Base-by-base conservation (phyloP, 2,797 vertebrate species). In the Bothrops alternatus region DNA sequence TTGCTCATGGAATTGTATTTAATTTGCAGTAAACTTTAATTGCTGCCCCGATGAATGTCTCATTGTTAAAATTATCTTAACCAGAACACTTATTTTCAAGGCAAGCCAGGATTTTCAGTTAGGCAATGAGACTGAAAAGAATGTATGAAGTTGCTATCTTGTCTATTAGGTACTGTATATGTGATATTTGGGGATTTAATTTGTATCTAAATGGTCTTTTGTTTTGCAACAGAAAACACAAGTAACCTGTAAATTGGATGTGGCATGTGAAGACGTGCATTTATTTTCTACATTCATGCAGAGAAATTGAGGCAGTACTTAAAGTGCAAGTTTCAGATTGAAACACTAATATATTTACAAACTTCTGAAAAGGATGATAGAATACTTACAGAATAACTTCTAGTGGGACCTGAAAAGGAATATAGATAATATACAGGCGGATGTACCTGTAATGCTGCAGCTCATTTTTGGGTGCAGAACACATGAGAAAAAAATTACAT, bases 111-210 rank as follows among this genome's bases (percentile, higher is more conserved):
- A 47, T 23, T 82, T 47, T 82, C 20, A 25, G 23, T 82, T 82
- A 82, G 93, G 91, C 96, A 93, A 96, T 97, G 95, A 97, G 95
- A 96, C 94, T 95, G 96, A 92, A 96, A 96, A 95, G 94, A 96
- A 90, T 90, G 53, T 92, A 92, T 58, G 89, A 61, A 94, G 90
- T 92, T 78, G 91, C 53, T 85, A 61, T 55, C 86, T 94, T 90
- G 90, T 89, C 93, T 32, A 93, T 89, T 93, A 90, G 93, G 92
- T 94, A 94, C 94, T 93, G 93, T 89, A 93, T 58, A 58, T 58
- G 16, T 93, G 93, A 93, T 90, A 90, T 85, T 0, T 92, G 85
- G 20, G 28, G 55, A 37, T 82, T 94, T 91, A 94, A 89, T 65
- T 93, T 86, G 87, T 93, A 89, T 95, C 73, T 88, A 82, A 55